Evolutionary conservation across 1,140 invertebrate genomes (phyloP).

Genomic region (Reticulitermes speratus): DNA sequence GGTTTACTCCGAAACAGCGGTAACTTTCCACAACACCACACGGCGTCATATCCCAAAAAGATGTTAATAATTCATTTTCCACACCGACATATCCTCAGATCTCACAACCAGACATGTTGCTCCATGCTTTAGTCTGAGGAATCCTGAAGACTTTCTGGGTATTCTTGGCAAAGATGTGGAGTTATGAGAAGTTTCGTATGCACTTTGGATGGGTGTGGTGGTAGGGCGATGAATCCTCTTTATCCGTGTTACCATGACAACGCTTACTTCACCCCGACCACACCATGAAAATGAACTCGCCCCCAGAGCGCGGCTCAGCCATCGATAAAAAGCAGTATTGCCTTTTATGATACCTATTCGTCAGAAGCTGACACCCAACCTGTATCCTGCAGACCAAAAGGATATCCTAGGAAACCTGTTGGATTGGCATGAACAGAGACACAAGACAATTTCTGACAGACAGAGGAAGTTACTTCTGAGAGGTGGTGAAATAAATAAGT

Average conservation of each 20-base stretch:
- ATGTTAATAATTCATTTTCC: too few species aligned
- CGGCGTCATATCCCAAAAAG: too few species aligned
- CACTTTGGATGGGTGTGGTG: slow-evolving; percentile 20
- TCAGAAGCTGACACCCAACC: not conserved
- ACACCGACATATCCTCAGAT: too few species aligned
- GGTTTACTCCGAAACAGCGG: too few species aligned
- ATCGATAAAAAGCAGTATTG: slow-evolving; percentile 14
- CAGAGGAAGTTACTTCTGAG: too few species aligned
- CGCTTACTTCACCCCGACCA: not conserved
- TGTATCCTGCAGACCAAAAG: not conserved
- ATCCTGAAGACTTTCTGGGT: too few species aligned
- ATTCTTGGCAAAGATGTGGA: not conserved
- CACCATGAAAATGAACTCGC: slow-evolving; percentile 22
- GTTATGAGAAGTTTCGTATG: not conserved
- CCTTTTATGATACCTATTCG: slow-evolving; percentile 1
- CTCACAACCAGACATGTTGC: too few species aligned
- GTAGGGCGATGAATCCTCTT: not conserved
- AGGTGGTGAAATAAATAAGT: too few species aligned
- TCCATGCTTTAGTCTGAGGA: too few species aligned
- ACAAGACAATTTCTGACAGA: too few species aligned
- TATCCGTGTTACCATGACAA: slow-evolving; percentile 22
- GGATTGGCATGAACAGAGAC: not conserved
- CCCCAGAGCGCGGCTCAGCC: not conserved
- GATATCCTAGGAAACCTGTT: not conserved
- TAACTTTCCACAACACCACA: too few species aligned